These are phyloP conservation scores for Leptatherina wallacei DNA, from an alignment of 2,797 vertebrate species.

Conservation along the genomic window DNA sequence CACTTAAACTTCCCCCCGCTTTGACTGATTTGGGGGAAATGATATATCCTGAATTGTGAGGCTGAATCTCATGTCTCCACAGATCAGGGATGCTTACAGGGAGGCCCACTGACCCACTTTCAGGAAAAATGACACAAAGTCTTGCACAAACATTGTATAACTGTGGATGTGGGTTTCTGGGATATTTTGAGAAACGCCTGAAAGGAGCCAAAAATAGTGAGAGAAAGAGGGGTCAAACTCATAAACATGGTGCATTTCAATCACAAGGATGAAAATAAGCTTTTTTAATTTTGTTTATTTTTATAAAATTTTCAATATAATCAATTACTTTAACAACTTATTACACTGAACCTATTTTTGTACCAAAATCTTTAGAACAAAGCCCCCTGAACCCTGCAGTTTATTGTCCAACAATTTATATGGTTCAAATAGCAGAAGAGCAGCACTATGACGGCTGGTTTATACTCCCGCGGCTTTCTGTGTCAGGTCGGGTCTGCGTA, in stretches of 20 bases:
- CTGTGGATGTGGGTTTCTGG: background rate
- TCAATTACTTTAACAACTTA: background rate
- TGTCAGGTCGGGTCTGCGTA: no score
- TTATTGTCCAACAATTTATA: background rate
- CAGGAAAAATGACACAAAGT: background rate
- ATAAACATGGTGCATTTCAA: background rate
- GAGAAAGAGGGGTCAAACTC: background rate
- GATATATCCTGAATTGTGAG: background rate
- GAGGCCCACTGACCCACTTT: conserved; percentile 35
- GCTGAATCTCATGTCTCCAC: conserved; percentile 3
- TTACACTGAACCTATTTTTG: background rate
- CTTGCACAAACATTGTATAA: conserved; percentile 1
- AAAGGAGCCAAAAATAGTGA: background rate
- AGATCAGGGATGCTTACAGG: conserved; percentile 5
- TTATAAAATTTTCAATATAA: background rate
- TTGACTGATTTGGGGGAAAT: conserved; percentile 34
- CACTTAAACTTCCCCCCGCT: conserved; percentile 15
- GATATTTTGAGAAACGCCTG: conserved; percentile 15
- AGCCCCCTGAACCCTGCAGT: no score
- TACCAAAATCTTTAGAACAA: no score
- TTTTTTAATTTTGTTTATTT: background rate
- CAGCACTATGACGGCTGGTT: no score
- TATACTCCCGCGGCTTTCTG: no score
- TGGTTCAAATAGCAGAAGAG: background rate
- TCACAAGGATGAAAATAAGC: background rate